These are phyloP conservation scores for Gandaritis pyraliata DNA, from an alignment of 2,888 invertebrate species.

Conservation along the genomic window DNA sequence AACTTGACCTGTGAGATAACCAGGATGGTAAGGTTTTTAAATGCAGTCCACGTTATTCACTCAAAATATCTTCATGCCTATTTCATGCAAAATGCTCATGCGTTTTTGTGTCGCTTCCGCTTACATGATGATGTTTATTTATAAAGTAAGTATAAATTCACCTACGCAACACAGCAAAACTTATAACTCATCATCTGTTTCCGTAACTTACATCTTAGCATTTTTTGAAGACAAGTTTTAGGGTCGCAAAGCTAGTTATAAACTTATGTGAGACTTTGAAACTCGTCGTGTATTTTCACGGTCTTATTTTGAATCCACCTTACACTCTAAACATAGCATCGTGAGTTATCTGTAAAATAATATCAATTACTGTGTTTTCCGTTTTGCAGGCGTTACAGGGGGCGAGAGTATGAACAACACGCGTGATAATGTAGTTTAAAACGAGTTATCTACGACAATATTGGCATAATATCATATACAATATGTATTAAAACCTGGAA, in stretches of 20 bases:
- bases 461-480: too few species aligned
- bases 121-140: constrained; percentile 7
- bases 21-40: too few species aligned
- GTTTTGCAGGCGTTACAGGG: constrained; percentile 57
- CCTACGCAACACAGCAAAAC: not conserved
- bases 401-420: constrained; percentile 64
- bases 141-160: not conserved
- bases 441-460: not conserved
- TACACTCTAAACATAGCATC: not conserved
- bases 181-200: not conserved
- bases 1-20: too few species aligned
- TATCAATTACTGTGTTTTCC: constrained; percentile 4
- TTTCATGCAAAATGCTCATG: constrained; percentile 14
- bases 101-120: constrained; percentile 23
- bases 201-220: not conserved
- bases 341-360: not conserved
- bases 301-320: not conserved
- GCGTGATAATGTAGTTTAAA: constrained; percentile 56
- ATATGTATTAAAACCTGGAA: too few species aligned
- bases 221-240: not conserved
- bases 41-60: not conserved
- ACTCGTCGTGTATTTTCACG: not conserved
- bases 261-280: not conserved
- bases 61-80: not conserved
- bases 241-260: not conserved